Evolutionary conservation across 2,888 invertebrate species (phyloP), one percentile per base, ranked within the genome.

Genomic region (Acanthococcus lagerstroemiae): DNA sequence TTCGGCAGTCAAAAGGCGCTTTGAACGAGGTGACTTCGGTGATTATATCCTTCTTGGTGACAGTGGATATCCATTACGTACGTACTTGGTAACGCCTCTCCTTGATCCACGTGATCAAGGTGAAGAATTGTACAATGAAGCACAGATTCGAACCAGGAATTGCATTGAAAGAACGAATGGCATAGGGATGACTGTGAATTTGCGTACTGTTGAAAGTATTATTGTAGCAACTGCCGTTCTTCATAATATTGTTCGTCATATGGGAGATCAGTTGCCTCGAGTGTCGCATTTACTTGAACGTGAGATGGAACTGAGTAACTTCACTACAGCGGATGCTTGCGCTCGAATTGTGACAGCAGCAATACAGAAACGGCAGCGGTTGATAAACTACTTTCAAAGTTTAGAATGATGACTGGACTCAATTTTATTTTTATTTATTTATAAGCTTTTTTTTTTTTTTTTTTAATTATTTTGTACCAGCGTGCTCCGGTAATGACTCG

Each of bases 171-270:
- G 70, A n/a, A 17, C 55, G 7, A 69, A 71, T 70, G 71, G 71
- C 7, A 50, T 71, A 15, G 72, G 70, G 72, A 73, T n/a, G 72
- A 61, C 19, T 70, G 52, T 60, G 72, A 52, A 72, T 72, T 69
- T 71, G 71, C 3, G 12, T 54, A 25, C 15, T 45, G 15, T n/a
- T 19, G 15, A 45, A 4, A 6, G 46, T n/a, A 45, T 17, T 45
- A 19, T 45, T 4, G 46, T 17, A 7, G 15, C 19, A 4, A 45
- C 6, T 4, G 4, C 15, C 15, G 46, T 45, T 45, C 6, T 17
- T 5, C 4, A 19, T 15, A 45, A 17, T 15, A 15, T 45, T 7
- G 46, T 45, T n/a, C n/a, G n/a, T n/a, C n/a, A n/a, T 4, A 19
- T 19, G 4, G 37, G 37, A 37, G 37, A 37, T 37, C 37, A 37